Evolutionary conservation across 2,888 invertebrate species (phyloP).

Genomic region (Metellina segmentata): DNA sequence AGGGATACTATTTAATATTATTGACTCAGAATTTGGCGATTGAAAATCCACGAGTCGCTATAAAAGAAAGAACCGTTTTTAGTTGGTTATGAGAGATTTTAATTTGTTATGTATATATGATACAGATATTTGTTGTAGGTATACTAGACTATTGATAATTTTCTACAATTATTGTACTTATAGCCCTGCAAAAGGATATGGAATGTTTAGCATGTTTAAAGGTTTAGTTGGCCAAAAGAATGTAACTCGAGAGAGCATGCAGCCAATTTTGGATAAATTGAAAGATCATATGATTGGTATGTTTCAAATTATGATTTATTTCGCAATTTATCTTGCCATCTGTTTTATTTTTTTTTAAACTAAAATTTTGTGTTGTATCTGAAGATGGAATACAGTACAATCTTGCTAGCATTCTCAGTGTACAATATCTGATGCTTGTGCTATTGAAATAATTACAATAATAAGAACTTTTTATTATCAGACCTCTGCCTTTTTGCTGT

Average conservation of each 20-base stretch:
- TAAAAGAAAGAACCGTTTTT: too few relatives aligned
- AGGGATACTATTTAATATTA: too few relatives aligned
- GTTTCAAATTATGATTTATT: neutral
- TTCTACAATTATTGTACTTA: neutral
- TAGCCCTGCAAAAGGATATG: slow-evolving; percentile 80
- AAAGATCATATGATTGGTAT: slow-evolving; percentile 93
- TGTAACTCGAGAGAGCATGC: slow-evolving; percentile 89
- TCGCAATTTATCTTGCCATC: neutral
- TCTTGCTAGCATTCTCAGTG: too few relatives aligned
- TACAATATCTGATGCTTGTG: too few relatives aligned
- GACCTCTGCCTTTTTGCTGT: too few relatives aligned
- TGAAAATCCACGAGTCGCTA: too few relatives aligned
- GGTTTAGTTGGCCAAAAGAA: slow-evolving; percentile 77
- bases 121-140: neutral
- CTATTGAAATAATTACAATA: too few relatives aligned
- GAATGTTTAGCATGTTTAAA: slow-evolving; percentile 93
- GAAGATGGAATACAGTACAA: too few relatives aligned
- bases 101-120: neutral
- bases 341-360: neutral
- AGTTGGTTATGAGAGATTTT: too few relatives aligned
- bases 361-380: too few relatives aligned
- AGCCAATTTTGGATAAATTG: slow-evolving; percentile 94
- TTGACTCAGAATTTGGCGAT: too few relatives aligned
- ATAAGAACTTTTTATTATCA: too few relatives aligned
- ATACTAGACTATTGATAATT: neutral